Conservation (phyloP, 2,888 invertebrate species). For the Drosophila mercatorum region DNA sequence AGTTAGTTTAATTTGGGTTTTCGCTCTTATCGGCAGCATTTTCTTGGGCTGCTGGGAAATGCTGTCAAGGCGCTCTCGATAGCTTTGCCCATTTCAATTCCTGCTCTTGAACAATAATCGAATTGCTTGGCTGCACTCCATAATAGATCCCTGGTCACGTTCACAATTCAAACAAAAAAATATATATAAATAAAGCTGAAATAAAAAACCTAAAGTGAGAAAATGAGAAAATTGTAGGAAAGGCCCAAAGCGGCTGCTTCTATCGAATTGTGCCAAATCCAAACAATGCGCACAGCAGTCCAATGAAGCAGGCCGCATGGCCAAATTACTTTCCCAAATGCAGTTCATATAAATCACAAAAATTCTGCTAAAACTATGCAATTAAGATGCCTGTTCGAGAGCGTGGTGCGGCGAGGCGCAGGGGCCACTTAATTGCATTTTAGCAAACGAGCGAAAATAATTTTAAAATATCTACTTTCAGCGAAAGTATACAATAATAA, state of each 20-base stretch:
- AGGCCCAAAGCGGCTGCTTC: conserved; percentile 23
- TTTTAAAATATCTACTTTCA: conserved; percentile 17
- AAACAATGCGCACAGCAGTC: conserved; percentile 32
- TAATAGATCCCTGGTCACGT: conserved; percentile 48
- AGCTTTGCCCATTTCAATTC: conserved; percentile 30
- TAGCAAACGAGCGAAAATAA: conserved; percentile 20
- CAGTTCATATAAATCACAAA: conserved; percentile 38
- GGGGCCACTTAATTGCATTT: conserved; percentile 51
- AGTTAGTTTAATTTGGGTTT: not conserved
- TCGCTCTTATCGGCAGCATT: not conserved
- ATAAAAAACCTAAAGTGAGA: not conserved
- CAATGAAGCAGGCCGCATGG: conserved; percentile 8
- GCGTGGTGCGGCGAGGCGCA: not conserved
- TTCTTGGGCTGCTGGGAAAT: conserved; percentile 11
- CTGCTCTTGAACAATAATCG: conserved; percentile 45
- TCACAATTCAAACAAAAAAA: conserved; percentile 12
- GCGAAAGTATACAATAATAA: conserved; percentile 9
- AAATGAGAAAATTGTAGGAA: not conserved
- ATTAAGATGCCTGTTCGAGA: conserved; percentile 46
- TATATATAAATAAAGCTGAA: not conserved
- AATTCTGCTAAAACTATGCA: conserved; percentile 46
- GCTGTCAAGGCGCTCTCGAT: conserved; percentile 24
- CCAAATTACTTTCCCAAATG: conserved; percentile 31
- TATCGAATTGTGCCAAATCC: conserved; percentile 34
- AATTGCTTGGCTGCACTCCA: conserved; percentile 27